phyloP scores from a whole-genome alignment of 2,113 vertebrate species.

The Peromyscus californicus region DNA sequence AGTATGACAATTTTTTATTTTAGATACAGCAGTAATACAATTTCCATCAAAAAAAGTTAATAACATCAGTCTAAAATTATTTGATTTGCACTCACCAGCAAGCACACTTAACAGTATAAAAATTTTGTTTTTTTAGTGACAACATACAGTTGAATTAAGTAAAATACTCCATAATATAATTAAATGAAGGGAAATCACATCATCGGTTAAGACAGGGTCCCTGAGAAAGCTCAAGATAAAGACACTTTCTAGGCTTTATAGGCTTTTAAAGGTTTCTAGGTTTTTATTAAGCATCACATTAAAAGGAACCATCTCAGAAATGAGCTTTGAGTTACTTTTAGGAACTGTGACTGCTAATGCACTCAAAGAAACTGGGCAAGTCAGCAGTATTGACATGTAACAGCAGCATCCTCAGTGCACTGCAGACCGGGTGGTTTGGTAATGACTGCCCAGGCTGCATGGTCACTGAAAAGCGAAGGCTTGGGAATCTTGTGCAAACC shows the following conservation, averaged over 20 bases:
- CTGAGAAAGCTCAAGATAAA: constrained; percentile 35
- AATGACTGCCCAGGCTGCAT: not conserved
- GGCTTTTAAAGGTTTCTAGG: not conserved
- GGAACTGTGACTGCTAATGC: constrained; percentile 24
- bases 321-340: not conserved
- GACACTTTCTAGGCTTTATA: not conserved
- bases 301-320: constrained; percentile 48
- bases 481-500: constrained; percentile 28
- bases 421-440: not conserved
- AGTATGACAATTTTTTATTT: constrained; percentile 52
- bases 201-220: constrained; percentile 20
- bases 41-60: constrained; percentile 40
- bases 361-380: not conserved
- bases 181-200: constrained; percentile 15
- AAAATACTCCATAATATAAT: constrained; percentile 40
- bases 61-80: constrained; percentile 55
- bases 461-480: constrained; percentile 24
- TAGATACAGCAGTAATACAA: constrained; percentile 55
- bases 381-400: not conserved
- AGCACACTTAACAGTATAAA: not conserved
- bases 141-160: constrained; percentile 39
- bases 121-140: constrained; percentile 38
- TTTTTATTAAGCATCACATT: not conserved
- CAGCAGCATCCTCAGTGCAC: not conserved
- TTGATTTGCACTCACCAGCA: constrained; percentile 55